Evolutionary conservation across 23 tunicate species (phyloP).

Genomic region (Phallusia fumigata): DNA sequence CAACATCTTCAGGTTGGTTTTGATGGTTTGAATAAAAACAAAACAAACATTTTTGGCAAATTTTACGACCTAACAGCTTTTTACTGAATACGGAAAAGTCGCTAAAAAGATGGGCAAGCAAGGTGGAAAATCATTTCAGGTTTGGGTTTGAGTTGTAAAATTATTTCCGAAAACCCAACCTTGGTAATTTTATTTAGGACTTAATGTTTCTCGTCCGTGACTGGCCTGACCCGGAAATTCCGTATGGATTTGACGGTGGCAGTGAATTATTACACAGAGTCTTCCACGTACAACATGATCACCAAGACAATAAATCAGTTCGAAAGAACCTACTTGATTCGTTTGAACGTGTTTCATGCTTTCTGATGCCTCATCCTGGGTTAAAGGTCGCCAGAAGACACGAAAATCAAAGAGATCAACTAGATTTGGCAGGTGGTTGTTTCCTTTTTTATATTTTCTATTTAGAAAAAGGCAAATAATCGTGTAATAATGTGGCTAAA

Average conservation of each 20-base stretch:
- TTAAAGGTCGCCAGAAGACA: slow-evolving; percentile 19
- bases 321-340: slow-evolving; percentile 27
- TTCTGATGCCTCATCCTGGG: slow-evolving; percentile 61
- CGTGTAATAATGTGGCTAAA: too few species aligned
- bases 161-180: background rate
- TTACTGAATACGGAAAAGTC: background rate
- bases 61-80: background rate
- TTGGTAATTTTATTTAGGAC: slow-evolving; percentile 12
- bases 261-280: slow-evolving; percentile 14
- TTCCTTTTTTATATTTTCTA: too few species aligned
- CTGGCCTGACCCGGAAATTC: slow-evolving; percentile 28
- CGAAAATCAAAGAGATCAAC: slow-evolving; percentile 10
- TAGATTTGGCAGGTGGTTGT: too few species aligned
- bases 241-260: slow-evolving; percentile 43
- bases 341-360: slow-evolving; percentile 34
- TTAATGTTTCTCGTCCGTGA: slow-evolving; percentile 43
- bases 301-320: slow-evolving; percentile 21
- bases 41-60: background rate
- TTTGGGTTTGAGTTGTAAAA: background rate
- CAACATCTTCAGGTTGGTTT: background rate
- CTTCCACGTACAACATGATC: slow-evolving; percentile 12
- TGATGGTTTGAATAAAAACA: background rate
- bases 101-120: background rate
- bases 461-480: too few species aligned
- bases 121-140: background rate